A percentile compares a stretch with the other conserved stretches of the same genome.
Conservation (phyloP, 2,797 vertebrate genomes). For the Alectoris magna region DNA sequence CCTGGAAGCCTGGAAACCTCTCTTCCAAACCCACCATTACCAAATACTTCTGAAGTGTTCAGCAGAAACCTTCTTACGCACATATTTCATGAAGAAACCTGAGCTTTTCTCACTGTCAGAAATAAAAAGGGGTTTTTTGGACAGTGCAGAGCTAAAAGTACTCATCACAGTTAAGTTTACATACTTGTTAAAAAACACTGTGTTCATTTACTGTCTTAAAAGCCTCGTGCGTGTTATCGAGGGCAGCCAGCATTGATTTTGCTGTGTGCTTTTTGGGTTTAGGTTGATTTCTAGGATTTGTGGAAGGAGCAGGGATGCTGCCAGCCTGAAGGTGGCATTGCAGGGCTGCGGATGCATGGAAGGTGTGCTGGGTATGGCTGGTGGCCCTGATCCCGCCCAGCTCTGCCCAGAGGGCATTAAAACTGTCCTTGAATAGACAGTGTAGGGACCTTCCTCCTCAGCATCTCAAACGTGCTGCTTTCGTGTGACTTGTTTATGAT, state of each 20-base stretch:
- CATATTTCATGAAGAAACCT: background rate
- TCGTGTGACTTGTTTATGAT: too few species aligned
- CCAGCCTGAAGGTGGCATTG: constrained; percentile 62
- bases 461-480: background rate
- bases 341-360: background rate
- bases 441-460: background rate
- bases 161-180: background rate
- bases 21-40: background rate
- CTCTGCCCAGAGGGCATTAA: rapidly evolving
- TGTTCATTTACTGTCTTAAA: background rate
- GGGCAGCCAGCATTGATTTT: rapidly evolving
- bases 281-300: background rate
- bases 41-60: background rate
- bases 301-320: background rate
- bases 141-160: background rate
- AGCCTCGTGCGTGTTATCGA: background rate
- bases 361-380: background rate
- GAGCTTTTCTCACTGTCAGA: background rate
- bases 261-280: rapidly evolving
- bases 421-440: background rate
- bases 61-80: background rate
- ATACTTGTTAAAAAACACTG: background rate
- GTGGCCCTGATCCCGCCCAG: background rate
- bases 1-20: background rate
- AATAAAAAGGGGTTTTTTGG: background rate